These are phyloP conservation scores for Ovis canadensis DNA, from an alignment of 2,113 vertebrate species.

Conservation along the genomic window DNA sequence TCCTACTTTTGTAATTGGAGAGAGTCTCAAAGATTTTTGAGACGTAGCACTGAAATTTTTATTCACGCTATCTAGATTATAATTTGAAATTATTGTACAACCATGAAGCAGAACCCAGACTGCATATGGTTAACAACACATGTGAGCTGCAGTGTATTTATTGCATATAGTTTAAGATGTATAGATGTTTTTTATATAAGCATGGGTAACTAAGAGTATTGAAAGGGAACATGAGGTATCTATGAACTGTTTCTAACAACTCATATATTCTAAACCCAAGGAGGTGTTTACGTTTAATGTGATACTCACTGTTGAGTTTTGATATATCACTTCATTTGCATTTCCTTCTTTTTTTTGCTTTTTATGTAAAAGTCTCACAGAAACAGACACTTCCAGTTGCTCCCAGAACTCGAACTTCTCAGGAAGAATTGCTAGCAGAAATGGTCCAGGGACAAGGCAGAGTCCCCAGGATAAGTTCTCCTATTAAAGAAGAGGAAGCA, in stretches of 20 bases:
- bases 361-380: conserved; percentile 84
- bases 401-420: conserved; percentile 88
- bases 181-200: background rate
- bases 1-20: background rate
- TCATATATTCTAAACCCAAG: background rate
- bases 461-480: conserved; percentile 79
- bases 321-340: background rate
- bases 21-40: background rate
- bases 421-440: conserved; percentile 87
- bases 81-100: background rate
- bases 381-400: conserved; percentile 96
- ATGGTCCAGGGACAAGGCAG: conserved; percentile 88
- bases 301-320: background rate
- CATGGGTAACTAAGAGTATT: background rate
- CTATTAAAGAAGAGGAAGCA: conserved; percentile 79
- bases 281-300: background rate
- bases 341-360: conserved; percentile 20
- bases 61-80: background rate
- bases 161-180: background rate
- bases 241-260: background rate
- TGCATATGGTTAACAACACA: background rate
- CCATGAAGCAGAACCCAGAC: background rate
- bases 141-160: background rate
- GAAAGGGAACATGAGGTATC: background rate
- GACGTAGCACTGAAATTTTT: background rate